Evolutionary conservation across 1,140 invertebrate species (phyloP), one percentile per base, ranked within the genome.

Genomic region (Euura saliciscinereae): DNA sequence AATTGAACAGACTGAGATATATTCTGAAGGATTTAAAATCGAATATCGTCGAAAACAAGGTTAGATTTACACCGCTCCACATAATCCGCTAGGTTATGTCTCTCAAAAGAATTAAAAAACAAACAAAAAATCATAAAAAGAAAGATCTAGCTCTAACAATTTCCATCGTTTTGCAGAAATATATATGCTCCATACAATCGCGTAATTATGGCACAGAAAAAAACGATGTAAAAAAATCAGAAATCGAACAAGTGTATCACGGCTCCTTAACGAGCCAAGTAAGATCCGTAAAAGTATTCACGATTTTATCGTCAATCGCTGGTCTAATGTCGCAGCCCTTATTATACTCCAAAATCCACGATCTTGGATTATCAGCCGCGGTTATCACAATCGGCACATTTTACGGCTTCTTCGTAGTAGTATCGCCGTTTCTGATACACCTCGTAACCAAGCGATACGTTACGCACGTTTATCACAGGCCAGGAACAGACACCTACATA

Each of bases 361-460:
- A 89, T 45, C 85, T 90, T 5, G 90, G 90, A 65, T 85, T 84
- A 66, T 82, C 91, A 0, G 83, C 85, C 4, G 82, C 91, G 65
- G 82, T 91, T 0, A 80, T 93, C 70, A 90, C 89, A 4, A 71
- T 93, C 4, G 92, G 91, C 76, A 88, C 90, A 1, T 86, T 93
- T 65, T 87, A 95, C 2, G 93, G 92, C 43, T 91, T 96, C 76
- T 95, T 97, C 80, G 93, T 95, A 4, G 92, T 97, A 78, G 86
- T 92, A 0, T 97, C 95, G 4, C 97, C 97, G 2, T 65, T 96
- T 28, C 80, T 98, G 43, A 86, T 98, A 73, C 95, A 98, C 87
- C 87, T 91, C 4, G 86, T 98, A 11, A 93, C 94, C 3, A 97
- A 93, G 79, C 95, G 95, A 85, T 98, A 98, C 89, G 92, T 97